A percentile compares a stretch with the other conserved stretches of the same genome.
Conservation (phyloP, 2,113 vertebrate species). For the Melanerpes aurifrons region DNA sequence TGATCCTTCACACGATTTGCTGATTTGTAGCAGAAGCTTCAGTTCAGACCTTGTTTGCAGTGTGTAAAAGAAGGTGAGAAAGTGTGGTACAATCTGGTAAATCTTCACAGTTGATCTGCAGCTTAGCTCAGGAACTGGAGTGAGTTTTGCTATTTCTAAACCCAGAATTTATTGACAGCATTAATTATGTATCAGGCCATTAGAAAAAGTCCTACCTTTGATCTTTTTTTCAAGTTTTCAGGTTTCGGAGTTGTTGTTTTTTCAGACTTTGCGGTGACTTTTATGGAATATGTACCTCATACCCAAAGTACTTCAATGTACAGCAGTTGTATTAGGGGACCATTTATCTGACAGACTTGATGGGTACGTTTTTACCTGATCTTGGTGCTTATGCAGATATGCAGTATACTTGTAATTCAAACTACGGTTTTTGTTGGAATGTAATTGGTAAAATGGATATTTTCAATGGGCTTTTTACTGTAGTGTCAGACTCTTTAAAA, state of each 20-base stretch:
- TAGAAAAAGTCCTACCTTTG: background rate
- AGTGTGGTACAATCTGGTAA: background rate
- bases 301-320: background rate
- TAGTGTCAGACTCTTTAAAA: background rate
- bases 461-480: background rate
- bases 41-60: background rate
- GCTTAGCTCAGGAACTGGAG: conserved; percentile 21
- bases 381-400: background rate
- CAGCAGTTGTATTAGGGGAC: conserved; percentile 22
- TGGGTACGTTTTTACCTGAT: conserved; percentile 3
- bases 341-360: conserved; percentile 34
- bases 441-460: background rate
- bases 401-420: background rate
- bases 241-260: background rate
- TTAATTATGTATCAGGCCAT: background rate
- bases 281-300: background rate
- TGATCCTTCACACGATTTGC: background rate
- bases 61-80: background rate
- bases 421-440: conserved; percentile 5
- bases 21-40: background rate
- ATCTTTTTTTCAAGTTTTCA: background rate
- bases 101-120: background rate
- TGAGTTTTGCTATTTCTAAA: conserved; percentile 2
- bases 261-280: conserved; percentile 28
- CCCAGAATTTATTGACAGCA: background rate